Evolutionary conservation across 2,797 vertebrate genomes (phyloP).

Genomic region (Crenuchus spilurus): DNA sequence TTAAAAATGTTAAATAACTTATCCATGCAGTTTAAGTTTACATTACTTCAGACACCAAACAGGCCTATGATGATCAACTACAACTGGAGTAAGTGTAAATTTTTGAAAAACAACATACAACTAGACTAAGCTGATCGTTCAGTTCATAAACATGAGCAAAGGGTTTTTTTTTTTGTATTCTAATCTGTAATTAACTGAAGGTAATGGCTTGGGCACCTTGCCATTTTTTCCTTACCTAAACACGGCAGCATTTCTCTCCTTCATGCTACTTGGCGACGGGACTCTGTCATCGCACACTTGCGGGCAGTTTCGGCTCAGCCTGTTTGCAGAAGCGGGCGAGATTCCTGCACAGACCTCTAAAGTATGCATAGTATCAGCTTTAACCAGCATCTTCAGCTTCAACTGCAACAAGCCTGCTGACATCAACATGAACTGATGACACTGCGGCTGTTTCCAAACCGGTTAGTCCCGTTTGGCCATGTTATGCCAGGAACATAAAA

Average conservation of each 20-base stretch:
- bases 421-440: conserved; percentile 39
- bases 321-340: conserved; percentile 48
- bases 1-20: no score
- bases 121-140: conserved; percentile 8
- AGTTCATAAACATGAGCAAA: conserved; percentile 24
- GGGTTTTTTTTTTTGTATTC: background rate
- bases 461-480: conserved; percentile 63
- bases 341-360: conserved; percentile 43
- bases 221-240: background rate
- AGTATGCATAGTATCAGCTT: background rate
- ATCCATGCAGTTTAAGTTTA: no score
- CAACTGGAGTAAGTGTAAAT: no score
- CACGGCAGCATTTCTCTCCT: background rate
- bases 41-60: no score
- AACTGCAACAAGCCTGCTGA: conserved; percentile 36
- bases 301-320: conserved; percentile 51
- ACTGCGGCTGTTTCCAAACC: conserved; percentile 57
- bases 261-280: background rate
- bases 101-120: no score
- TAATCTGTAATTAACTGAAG: conserved; percentile 33
- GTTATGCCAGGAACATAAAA: conserved; percentile 36
- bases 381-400: conserved; percentile 38
- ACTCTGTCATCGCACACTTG: conserved; percentile 35
- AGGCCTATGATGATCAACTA: no score
- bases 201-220: conserved; percentile 46